These are phyloP conservation scores for Margaritifera margaritifera DNA, from an alignment of 2,888 invertebrate species.

Conservation along the genomic window DNA sequence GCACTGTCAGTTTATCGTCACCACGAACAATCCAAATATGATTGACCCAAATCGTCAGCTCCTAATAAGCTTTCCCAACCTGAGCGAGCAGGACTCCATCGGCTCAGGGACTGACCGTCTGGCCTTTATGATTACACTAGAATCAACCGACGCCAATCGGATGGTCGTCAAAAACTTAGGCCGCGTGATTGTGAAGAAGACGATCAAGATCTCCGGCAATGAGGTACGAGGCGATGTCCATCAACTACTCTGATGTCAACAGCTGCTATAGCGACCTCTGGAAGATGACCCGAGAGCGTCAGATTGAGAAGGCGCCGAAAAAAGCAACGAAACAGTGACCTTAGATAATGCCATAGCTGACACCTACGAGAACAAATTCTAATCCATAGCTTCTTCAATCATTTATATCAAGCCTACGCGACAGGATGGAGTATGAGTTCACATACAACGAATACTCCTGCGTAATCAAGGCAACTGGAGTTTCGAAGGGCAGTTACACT, in stretches of 20 bases:
- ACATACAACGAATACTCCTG: constrained; percentile 24
- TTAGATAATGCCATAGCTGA: constrained; percentile 31
- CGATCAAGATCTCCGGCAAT: constrained; percentile 31
- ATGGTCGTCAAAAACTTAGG: constrained; percentile 30
- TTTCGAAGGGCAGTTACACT: constrained; percentile 16
- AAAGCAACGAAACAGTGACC: too few relatives aligned
- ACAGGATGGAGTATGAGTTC: too few relatives aligned
- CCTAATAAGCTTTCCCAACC: constrained; percentile 37
- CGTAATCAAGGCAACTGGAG: constrained; percentile 24
- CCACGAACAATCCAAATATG: constrained; percentile 34
- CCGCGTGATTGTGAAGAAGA: constrained; percentile 34
- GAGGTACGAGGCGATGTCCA: constrained; percentile 23
- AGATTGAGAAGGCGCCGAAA: too few relatives aligned
- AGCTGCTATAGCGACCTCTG: too few relatives aligned
- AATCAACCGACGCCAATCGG: constrained; percentile 23
- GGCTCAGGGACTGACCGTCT: constrained; percentile 28
- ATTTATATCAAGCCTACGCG: too few relatives aligned
- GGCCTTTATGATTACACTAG: constrained; percentile 30
- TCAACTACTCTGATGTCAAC: too few relatives aligned
- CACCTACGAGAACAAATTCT: constrained; percentile 30
- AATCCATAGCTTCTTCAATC: constrained; percentile 30
- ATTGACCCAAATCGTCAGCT: constrained; percentile 40
- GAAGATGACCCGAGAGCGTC: too few relatives aligned
- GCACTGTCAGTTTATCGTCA: constrained; percentile 28
- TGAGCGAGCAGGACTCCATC: constrained; percentile 28